These are phyloP conservation scores for Torymus tubicola DNA, from an alignment of 2,888 invertebrate genomes.

Conservation along the genomic window DNA sequence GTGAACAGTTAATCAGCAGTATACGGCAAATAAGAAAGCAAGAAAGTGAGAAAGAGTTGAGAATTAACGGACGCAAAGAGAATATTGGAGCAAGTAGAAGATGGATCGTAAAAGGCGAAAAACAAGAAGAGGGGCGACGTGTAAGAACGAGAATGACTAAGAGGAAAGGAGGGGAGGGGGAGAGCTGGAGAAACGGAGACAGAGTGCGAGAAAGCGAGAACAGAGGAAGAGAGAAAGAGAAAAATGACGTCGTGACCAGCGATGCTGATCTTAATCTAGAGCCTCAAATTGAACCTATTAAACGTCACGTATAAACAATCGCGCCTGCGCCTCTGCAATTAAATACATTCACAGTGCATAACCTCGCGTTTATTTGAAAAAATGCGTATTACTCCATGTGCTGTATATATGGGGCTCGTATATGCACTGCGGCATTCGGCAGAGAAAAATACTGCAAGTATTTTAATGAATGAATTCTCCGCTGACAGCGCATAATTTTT, in stretches of 20 bases:
- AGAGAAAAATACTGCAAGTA: conserved; percentile 18
- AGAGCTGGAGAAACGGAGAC: not conserved
- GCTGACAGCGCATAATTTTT: conserved; percentile 18
- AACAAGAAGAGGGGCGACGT: not conserved
- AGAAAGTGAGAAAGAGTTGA: not conserved
- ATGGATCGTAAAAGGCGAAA: not conserved
- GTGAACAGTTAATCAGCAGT: not conserved
- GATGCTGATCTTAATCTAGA: conserved; percentile 39
- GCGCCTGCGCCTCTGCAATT: conserved; percentile 50
- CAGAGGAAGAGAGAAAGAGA: not conserved
- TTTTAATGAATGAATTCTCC: conserved; percentile 23
- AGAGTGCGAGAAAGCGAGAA: not conserved
- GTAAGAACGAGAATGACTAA: not conserved
- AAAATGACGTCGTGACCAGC: conserved; percentile 33
- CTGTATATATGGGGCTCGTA: not conserved
- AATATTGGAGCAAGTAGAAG: conserved; percentile 1
- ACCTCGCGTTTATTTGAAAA: conserved; percentile 17
- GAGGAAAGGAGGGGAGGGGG: not conserved
- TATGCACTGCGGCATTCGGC: too few species aligned
- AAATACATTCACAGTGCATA: conserved; percentile 50
- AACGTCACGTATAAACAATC: conserved; percentile 52
- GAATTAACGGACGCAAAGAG: conserved; percentile 6
- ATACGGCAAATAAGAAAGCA: not conserved
- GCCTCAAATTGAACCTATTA: conserved; percentile 50
- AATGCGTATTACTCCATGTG: not conserved